Percentiles rank a stretch among this genome's conserved stretches.
These are phyloP conservation scores for Paguma larvata DNA, from an alignment of 2,797 vertebrate genomes.

Conservation along the genomic window DNA sequence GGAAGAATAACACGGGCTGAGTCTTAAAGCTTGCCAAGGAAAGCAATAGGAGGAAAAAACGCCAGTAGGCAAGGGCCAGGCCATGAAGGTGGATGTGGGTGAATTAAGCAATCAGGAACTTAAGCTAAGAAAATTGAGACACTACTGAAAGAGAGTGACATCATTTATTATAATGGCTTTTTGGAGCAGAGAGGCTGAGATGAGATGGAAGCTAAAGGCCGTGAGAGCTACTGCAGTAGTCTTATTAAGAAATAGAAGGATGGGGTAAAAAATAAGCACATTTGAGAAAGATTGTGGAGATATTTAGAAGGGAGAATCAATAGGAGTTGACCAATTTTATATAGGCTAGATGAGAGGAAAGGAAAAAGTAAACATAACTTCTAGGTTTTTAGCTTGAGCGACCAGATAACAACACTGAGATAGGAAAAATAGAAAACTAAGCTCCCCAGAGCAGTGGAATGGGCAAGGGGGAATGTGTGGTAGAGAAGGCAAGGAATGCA, in stretches of 20 bases:
- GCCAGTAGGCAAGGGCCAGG: background rate
- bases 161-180: background rate
- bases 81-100: background rate
- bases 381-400: background rate
- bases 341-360: background rate
- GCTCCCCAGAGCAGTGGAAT: background rate
- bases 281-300: background rate
- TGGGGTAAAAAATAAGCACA: background rate
- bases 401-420: background rate
- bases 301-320: background rate
- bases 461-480: fast-evolving
- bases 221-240: background rate
- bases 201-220: background rate
- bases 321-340: background rate
- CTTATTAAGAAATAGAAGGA: background rate
- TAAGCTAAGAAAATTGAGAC: background rate
- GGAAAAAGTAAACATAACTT: background rate
- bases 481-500: background rate
- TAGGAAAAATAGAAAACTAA: too few species aligned
- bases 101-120: background rate
- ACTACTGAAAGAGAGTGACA: background rate
- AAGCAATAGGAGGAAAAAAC: background rate
- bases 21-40: background rate
- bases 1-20: background rate
- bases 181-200: background rate